These are phyloP conservation scores for Rhinoraja longicauda DNA, from an alignment of 2,797 vertebrate genomes.

Conservation along the genomic window DNA sequence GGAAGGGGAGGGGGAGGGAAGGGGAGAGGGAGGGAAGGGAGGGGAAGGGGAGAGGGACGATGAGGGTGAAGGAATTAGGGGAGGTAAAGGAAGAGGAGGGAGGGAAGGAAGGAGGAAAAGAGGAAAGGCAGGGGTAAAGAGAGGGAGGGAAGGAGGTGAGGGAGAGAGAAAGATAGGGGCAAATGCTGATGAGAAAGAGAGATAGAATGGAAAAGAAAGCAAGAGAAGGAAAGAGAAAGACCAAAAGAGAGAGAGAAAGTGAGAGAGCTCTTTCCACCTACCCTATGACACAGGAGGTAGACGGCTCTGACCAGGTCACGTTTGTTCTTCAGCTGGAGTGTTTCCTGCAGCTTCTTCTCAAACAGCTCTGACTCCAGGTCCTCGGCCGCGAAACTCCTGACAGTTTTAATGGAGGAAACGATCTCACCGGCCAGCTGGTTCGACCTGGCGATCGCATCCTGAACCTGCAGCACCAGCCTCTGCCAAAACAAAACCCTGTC, in stretches of 20 bases:
- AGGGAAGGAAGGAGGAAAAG: background rate
- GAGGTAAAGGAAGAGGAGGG: too few species aligned
- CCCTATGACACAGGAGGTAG: constrained; percentile 59
- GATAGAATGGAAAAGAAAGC: background rate
- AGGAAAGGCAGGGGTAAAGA: background rate
- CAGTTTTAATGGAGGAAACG: constrained; percentile 56
- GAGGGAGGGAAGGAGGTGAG: background rate
- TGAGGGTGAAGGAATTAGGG: background rate
- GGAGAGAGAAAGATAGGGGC: too few species aligned
- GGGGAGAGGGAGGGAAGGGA: background rate
- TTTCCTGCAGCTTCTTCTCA: constrained; percentile 51
- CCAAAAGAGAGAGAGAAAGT: background rate
- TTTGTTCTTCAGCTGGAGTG: constrained; percentile 51
- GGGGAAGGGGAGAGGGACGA: too few species aligned
- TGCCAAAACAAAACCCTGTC: constrained; percentile 46
- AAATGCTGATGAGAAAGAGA: background rate
- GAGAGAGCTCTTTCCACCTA: constrained; percentile 47
- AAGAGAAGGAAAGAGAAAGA: background rate
- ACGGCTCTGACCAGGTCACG: constrained; percentile 51
- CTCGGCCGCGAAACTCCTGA: constrained; percentile 70
- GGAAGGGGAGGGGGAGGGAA: background rate
- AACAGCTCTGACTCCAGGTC: constrained; percentile 59
- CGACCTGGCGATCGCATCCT: constrained; percentile 64
- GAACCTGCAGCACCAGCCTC: constrained; percentile 62
- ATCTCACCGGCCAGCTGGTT: constrained; percentile 62